These are phyloP conservation scores for Thamnophis elegans DNA, from an alignment of 2,797 vertebrate genomes.

Conservation along the genomic window DNA sequence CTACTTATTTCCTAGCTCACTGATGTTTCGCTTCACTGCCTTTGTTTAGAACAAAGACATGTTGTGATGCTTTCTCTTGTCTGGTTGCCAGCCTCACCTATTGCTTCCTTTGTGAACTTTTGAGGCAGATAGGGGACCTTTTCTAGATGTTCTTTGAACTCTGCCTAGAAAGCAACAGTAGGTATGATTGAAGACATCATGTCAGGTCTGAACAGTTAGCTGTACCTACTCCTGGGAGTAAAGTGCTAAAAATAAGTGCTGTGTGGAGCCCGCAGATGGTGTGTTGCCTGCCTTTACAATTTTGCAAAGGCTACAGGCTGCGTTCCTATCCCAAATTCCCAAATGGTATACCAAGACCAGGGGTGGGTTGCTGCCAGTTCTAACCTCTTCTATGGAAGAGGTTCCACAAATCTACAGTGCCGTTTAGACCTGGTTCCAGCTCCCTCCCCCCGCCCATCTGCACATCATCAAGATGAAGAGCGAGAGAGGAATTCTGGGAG, in stretches of 20 bases:
- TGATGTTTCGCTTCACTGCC: not conserved
- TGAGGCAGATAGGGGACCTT: not conserved
- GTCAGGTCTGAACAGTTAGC: not conserved
- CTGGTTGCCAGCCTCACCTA: not conserved
- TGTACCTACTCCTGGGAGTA: not conserved
- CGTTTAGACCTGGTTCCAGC: no score
- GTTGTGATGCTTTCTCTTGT: not conserved
- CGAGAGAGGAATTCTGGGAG: no score
- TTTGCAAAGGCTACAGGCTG: not conserved
- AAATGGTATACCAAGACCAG: not conserved
- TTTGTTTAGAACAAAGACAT: not conserved
- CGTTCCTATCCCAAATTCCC: not conserved
- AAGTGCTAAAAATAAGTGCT: not conserved
- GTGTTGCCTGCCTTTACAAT: not conserved
- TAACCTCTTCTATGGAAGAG: no score
- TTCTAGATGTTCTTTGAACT: not conserved
- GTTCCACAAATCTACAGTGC: no score
- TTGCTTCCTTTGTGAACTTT: not conserved
- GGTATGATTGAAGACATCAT: not conserved
- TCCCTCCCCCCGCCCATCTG: no score
- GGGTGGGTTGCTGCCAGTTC: no score
- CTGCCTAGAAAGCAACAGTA: not conserved
- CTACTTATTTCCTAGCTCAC: not conserved
- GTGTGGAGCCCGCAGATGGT: not conserved
- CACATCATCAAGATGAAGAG: no score